A percentile compares a stretch with the other conserved stretches of the same genome.
These are phyloP conservation scores for Germaria angustata DNA, from an alignment of 2,888 invertebrate genomes.

Conservation along the genomic window DNA sequence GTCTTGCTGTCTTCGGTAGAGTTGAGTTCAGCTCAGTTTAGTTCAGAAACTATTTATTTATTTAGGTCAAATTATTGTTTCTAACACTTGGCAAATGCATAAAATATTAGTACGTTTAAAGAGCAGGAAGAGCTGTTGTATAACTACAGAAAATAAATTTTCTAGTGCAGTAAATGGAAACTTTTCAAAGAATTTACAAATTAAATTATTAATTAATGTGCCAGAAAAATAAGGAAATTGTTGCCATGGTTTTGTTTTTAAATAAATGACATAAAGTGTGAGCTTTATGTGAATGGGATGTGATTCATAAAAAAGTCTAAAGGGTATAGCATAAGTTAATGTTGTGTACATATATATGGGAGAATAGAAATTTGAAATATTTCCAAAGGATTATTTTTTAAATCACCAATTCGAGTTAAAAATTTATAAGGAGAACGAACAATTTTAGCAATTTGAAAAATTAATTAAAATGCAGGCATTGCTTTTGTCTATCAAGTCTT, in stretches of 20 bases:
- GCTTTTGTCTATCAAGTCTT: too few species aligned
- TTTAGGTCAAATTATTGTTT: conserved; percentile 57
- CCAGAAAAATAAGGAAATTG: neutral
- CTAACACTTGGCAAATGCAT: conserved; percentile 48
- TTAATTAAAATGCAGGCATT: too few species aligned
- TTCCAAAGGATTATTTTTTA: too few species aligned
- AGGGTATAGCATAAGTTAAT: too few species aligned
- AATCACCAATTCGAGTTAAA: too few species aligned
- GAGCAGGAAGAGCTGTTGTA: neutral
- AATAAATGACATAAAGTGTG: neutral
- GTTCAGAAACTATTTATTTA: conserved; percentile 41
- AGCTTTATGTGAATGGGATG: neutral
- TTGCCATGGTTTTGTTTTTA: neutral
- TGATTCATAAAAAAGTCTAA: too few species aligned
- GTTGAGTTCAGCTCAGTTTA: neutral
- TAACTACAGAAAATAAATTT: neutral
- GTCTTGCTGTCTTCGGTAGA: conserved; percentile 19
- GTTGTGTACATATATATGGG: too few species aligned
- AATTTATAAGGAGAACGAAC: too few species aligned
- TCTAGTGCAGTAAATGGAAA: neutral
- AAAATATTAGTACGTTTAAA: conserved; percentile 38
- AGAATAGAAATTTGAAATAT: too few species aligned
- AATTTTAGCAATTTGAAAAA: too few species aligned
- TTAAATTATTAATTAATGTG: conserved; percentile 22
- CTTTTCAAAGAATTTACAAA: neutral